phyloP scores from a whole-genome alignment of 2,888 invertebrate genomes.

The Andrena hattorfiana region DNA sequence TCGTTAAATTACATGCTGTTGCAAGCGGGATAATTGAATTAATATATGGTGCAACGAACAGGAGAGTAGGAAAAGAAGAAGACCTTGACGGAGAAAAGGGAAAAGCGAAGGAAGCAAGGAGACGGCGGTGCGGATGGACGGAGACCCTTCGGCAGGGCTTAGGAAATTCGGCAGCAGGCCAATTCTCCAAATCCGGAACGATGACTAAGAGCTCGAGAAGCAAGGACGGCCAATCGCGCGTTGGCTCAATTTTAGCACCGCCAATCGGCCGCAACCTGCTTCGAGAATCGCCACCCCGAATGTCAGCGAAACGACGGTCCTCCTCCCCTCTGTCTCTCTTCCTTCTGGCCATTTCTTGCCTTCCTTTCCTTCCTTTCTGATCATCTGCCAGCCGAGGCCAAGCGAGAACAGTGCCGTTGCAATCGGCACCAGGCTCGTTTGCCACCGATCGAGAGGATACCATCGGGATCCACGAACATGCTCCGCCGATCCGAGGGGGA shows the following conservation, averaged over 20 bases:
- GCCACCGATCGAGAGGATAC: neutral
- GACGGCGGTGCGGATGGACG: conserved; percentile 25
- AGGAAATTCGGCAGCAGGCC: conserved; percentile 77
- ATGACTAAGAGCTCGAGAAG: conserved; percentile 75
- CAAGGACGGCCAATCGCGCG: conserved; percentile 60
- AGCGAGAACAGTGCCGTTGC: conserved; percentile 7
- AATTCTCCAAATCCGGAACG: conserved; percentile 79
- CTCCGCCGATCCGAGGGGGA: neutral
- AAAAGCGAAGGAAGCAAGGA: conserved; percentile 18
- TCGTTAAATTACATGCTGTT: no score
- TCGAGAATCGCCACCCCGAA: conserved; percentile 69
- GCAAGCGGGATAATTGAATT: neutral
- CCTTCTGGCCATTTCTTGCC: conserved; percentile 7
- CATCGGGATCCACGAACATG: neutral
- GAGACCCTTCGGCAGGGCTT: conserved; percentile 71
- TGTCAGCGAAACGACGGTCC: conserved; percentile 61
- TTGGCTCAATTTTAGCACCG: conserved; percentile 69
- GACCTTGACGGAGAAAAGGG: neutral
- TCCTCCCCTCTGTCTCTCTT: conserved; percentile 8
- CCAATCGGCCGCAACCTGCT: conserved; percentile 69
- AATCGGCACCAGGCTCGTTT: conserved; percentile 20
- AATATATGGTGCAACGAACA: neutral
- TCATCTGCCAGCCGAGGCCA: conserved; percentile 32
- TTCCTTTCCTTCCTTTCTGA: conserved; percentile 31
- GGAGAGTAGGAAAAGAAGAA: neutral